A percentile compares a stretch with the other conserved stretches of the same genome.
These are phyloP conservation scores for cattle (Bos taurus) DNA, from an alignment of 2,113 vertebrate genomes.

Conservation along the genomic window DNA sequence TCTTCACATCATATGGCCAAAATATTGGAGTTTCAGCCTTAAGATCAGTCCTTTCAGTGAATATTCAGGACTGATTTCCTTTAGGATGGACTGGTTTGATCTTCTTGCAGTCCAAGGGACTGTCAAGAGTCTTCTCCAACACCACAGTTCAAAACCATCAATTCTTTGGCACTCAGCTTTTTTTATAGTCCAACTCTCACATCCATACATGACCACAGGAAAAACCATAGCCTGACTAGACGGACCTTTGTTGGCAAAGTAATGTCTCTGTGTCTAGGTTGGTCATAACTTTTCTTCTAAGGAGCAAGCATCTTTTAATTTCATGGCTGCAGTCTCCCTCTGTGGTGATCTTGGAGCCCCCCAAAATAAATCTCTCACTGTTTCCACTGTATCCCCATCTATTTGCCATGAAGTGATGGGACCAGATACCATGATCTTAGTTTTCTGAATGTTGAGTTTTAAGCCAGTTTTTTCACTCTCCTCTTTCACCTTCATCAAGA, in stretches of 20 bases:
- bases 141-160: neutral
- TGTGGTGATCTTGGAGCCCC: neutral
- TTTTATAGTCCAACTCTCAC: neutral
- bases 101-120: neutral
- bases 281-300: neutral
- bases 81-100: neutral
- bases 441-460: neutral
- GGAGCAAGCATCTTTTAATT: neutral
- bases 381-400: neutral
- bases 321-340: neutral
- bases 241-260: rapidly evolving
- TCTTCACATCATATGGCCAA: neutral
- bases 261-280: neutral
- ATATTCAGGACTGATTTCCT: neutral
- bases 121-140: neutral
- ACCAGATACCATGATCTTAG: neutral
- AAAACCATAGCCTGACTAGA: neutral
- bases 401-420: neutral
- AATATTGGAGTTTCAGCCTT: neutral
- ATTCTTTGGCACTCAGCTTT: neutral
- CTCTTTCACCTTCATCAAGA: neutral
- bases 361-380: neutral
- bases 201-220: neutral
- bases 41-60: neutral
- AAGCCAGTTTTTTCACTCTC: neutral